Evolutionary conservation across 2,797 vertebrate genomes (phyloP).

Genomic region (Huso huso): DNA sequence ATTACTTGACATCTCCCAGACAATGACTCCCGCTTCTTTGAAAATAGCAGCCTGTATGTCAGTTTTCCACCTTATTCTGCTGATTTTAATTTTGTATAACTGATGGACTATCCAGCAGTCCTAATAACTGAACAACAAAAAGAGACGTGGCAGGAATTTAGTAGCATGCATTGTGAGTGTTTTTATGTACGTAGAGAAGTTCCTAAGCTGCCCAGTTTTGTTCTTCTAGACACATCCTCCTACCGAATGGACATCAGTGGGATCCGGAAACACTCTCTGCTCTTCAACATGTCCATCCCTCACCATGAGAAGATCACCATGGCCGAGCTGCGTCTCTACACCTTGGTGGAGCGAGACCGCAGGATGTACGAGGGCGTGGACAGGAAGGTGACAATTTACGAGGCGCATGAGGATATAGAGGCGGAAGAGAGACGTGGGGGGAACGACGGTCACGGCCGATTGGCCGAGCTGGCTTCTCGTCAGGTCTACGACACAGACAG

Average conservation of each 20-base stretch:
- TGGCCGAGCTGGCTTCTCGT: slow-evolving; percentile 61
- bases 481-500: slow-evolving; percentile 66
- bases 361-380: slow-evolving; percentile 54
- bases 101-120: no score
- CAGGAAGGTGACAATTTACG: slow-evolving; percentile 75
- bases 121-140: no score
- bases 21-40: no score
- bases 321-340: slow-evolving; percentile 81
- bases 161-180: no score
- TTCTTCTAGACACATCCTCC: slow-evolving; percentile 69
- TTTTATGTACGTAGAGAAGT: no score
- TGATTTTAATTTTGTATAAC: no score
- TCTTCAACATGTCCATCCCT: slow-evolving; percentile 85
- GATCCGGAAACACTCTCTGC: slow-evolving; percentile 66
- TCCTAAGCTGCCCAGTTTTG: no score
- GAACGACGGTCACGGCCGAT: slow-evolving; percentile 39
- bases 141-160: no score
- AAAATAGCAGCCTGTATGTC: no score
- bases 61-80: no score
- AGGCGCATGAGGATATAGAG: slow-evolving; percentile 52
- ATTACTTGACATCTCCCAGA: no score
- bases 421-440: slow-evolving; percentile 34
- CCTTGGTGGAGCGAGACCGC: slow-evolving; percentile 61
- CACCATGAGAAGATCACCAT: slow-evolving; percentile 72
- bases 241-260: slow-evolving; percentile 50